Conservation (phyloP, 2,113 vertebrate genomes). For the Channa argus region DNA sequence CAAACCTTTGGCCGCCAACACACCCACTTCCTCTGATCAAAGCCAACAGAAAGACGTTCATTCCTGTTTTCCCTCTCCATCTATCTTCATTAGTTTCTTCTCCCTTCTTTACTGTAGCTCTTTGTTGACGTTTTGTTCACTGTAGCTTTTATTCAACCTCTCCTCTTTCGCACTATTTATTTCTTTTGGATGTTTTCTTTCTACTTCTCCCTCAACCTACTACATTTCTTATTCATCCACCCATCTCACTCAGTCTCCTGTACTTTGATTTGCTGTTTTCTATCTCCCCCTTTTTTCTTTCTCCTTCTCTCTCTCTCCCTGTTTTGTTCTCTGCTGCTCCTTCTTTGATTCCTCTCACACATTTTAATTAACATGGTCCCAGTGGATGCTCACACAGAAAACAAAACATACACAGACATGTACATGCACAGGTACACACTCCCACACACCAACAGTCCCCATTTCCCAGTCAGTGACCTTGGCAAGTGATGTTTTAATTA, state of each 20-base stretch:
- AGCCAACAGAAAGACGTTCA: conserved; percentile 15
- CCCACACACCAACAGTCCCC: not conserved
- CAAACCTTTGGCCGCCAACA: conserved; percentile 36
- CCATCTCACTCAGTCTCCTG: conserved; percentile 8
- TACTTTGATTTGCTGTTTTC: not conserved
- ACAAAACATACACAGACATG: conserved; percentile 41
- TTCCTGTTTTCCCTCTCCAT: conserved; percentile 29
- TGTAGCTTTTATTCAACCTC: not conserved
- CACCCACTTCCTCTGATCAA: conserved; percentile 54
- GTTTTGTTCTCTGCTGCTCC: conserved; percentile 46
- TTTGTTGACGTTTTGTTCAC: conserved; percentile 17
- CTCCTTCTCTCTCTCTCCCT: conserved; percentile 4
- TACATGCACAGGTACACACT: conserved; percentile 20
- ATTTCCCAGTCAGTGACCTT: conserved; percentile 60
- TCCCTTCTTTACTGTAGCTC: not conserved
- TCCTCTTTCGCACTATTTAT: not conserved
- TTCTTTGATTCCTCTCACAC: conserved; percentile 59
- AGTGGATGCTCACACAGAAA: conserved; percentile 31
- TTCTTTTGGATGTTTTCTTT: not conserved
- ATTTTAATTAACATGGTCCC: conserved; percentile 75
- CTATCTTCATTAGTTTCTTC: conserved; percentile 48
- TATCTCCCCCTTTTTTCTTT: not conserved
- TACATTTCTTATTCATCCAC: not conserved
- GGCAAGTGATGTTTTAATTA: conserved; percentile 70
- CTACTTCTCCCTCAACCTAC: not conserved